These are phyloP conservation scores for Encarsia formosa DNA, from an alignment of 2,888 invertebrate species.

Conservation along the genomic window DNA sequence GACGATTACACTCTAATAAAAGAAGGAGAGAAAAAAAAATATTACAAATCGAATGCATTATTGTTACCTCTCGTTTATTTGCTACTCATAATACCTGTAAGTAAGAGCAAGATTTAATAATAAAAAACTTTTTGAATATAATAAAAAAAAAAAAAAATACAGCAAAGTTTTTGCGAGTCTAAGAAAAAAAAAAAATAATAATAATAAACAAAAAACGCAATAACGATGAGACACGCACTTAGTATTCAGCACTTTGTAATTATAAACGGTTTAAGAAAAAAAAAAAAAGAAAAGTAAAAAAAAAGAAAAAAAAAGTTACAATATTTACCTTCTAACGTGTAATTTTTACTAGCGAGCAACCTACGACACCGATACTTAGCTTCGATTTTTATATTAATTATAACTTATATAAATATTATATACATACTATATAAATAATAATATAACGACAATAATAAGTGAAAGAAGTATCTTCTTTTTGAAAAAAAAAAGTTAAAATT, in stretches of 20 bases:
- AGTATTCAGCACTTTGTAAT: constrained; percentile 26
- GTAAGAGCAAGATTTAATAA: constrained; percentile 5
- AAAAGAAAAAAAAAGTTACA: constrained; percentile 20
- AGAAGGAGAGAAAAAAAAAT: not conserved
- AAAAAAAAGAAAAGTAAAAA: not conserved
- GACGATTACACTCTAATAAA: constrained; percentile 10
- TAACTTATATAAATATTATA: constrained; percentile 15
- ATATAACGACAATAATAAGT: constrained; percentile 27
- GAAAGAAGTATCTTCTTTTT: constrained; percentile 24
- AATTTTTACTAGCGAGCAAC: constrained; percentile 30
- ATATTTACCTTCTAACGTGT: constrained; percentile 26
- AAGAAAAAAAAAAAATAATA: constrained; percentile 7
- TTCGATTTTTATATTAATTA: constrained; percentile 29
- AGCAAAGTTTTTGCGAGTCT: constrained; percentile 13
- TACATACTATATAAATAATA: constrained; percentile 20
- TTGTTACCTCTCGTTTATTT: constrained; percentile 21
- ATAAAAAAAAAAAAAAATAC: not conserved
- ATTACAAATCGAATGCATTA: constrained; percentile 13
- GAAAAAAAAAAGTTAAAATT: constrained; percentile 26
- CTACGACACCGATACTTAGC: constrained; percentile 27
- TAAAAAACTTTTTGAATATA: not conserved
- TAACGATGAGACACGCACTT: too few relatives aligned
- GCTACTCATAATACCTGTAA: constrained; percentile 15
- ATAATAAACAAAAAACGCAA: constrained; percentile 10
- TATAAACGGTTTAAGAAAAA: constrained; percentile 3